Evolutionary conservation across 1,140 invertebrate species (phyloP).

Genomic region (Nephila pilipes): DNA sequence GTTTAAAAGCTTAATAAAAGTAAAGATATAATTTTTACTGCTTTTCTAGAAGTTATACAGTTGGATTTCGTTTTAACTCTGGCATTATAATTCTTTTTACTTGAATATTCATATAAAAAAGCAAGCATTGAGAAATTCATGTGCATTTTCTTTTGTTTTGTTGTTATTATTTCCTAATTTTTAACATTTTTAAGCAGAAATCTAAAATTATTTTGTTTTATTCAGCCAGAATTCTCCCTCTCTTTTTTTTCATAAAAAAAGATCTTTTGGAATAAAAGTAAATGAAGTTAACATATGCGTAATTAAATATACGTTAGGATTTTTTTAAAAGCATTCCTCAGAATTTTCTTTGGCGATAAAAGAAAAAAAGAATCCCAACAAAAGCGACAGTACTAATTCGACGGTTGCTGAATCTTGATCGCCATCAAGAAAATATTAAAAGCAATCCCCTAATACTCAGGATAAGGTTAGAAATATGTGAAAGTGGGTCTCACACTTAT

Average conservation of each 20-base stretch:
- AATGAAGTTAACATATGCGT: background rate
- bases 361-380: background rate
- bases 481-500: background rate
- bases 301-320: background rate
- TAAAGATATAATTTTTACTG: too few relatives aligned
- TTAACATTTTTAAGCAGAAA: background rate
- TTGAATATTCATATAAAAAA: too few relatives aligned
- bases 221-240: background rate
- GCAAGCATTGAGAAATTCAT: too few relatives aligned
- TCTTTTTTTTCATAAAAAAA: background rate
- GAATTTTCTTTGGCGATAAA: background rate
- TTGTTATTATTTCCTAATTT: too few relatives aligned
- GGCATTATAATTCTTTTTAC: too few relatives aligned
- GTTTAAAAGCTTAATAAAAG: too few relatives aligned
- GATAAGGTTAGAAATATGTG: background rate
- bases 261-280: background rate
- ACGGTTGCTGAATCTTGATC: background rate
- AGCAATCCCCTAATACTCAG: background rate
- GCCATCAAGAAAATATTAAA: slow-evolving; percentile 7
- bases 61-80: too few relatives aligned
- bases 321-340: background rate
- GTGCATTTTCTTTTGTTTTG: too few relatives aligned
- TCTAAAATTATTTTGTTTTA: background rate
- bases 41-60: too few relatives aligned
- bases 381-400: background rate